Conservation (phyloP, 2,888 invertebrate species). For the Orchesellides sinensis region DNA sequence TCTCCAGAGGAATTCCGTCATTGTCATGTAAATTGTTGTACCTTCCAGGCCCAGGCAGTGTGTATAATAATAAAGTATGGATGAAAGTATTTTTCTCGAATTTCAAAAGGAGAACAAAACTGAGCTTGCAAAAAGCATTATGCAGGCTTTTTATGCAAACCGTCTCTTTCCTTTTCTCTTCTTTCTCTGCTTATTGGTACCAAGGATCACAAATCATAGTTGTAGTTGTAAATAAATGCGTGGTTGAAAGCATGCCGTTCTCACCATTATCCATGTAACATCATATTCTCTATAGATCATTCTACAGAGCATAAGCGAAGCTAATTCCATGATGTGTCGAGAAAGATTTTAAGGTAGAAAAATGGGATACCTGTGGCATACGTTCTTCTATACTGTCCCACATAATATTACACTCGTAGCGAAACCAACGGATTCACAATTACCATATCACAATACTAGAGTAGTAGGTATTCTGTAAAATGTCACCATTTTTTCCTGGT, state of each 20-base stretch:
- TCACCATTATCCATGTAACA: background rate
- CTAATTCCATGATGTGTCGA: background rate
- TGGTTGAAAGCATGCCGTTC: no score
- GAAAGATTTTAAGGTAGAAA: background rate
- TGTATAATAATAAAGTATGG: background rate
- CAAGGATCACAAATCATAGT: no score
- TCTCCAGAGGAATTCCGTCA: background rate
- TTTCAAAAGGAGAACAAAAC: background rate
- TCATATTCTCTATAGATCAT: background rate
- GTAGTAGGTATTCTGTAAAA: no score
- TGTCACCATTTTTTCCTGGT: no score
- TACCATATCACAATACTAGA: no score
- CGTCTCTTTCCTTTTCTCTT: no score
- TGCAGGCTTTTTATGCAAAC: no score
- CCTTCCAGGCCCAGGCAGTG: background rate
- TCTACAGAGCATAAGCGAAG: background rate
- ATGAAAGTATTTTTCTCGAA: background rate
- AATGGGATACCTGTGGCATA: background rate
- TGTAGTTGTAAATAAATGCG: no score
- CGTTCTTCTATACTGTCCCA: no score
- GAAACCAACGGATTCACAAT: no score
- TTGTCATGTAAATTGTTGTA: conserved; percentile 10
- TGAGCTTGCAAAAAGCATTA: background rate
- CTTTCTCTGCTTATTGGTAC: no score
- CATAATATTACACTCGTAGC: no score